Conservation (phyloP, 2,888 invertebrate genomes). For the Acanthacorydalis orientalis region DNA sequence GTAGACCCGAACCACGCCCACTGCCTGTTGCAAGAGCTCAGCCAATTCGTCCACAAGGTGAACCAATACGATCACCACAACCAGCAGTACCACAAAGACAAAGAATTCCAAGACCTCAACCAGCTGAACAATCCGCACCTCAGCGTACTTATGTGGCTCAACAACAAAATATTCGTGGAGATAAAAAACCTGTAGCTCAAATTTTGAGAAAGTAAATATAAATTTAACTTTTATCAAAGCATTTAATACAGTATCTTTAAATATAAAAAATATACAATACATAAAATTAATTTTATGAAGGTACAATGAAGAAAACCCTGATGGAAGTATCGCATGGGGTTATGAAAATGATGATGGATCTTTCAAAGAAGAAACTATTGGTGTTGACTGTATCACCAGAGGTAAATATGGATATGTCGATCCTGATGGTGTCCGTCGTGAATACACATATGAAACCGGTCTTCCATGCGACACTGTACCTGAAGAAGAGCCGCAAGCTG, state of each 20-base stretch:
- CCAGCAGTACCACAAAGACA: neutral
- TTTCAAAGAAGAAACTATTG: conserved; percentile 71
- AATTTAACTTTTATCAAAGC: neutral
- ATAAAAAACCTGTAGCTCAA: conserved; percentile 55
- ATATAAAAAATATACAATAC: neutral
- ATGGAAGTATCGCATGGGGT: conserved; percentile 76
- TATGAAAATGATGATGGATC: conserved; percentile 79
- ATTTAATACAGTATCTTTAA: neutral
- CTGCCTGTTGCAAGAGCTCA: neutral
- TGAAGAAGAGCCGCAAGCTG: conserved; percentile 16
- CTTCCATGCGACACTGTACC: conserved; percentile 47
- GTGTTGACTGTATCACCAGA: conserved; percentile 45
- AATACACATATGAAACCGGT: conserved; percentile 70
- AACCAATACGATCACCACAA: neutral
- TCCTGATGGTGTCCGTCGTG: conserved; percentile 64
- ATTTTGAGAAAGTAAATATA: conserved; percentile 33
- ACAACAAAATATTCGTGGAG: conserved; percentile 21
- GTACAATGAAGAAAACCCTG: conserved; percentile 62
- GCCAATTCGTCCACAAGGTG: neutral
- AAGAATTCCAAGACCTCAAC: conserved; percentile 1
- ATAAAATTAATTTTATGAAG: conserved; percentile 17
- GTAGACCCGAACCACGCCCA: conserved; percentile 1
- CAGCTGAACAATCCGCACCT: conserved; percentile 8
- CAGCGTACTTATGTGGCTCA: conserved; percentile 17
- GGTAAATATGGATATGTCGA: conserved; percentile 75